A percentile compares a stretch with the other conserved stretches of the same genome.
Conservation (phyloP, 2,888 invertebrate genomes). For the Drosophila mayaguana region DNA sequence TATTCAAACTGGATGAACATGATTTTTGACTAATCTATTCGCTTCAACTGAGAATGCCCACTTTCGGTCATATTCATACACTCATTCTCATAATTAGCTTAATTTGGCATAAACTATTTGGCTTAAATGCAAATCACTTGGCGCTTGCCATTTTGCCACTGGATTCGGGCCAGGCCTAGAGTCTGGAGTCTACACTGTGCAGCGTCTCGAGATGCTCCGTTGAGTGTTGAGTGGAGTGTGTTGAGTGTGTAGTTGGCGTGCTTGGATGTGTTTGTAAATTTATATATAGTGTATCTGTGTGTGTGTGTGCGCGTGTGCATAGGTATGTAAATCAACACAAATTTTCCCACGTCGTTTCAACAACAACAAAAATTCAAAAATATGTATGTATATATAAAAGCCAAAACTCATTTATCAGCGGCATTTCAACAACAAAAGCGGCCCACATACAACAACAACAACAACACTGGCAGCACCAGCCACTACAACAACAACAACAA, state of each 20-base stretch:
- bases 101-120: not conserved
- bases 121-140: not conserved
- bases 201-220: slow-evolving; percentile 49
- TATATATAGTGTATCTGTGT: not conserved
- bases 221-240: slow-evolving; percentile 23
- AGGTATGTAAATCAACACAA: slow-evolving; percentile 63
- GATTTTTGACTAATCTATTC: no score
- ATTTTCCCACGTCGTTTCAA: slow-evolving; percentile 75
- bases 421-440: slow-evolving; percentile 72
- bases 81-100: not conserved
- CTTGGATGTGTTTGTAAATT: slow-evolving; percentile 15
- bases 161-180: not conserved
- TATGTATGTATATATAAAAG: slow-evolving; percentile 25
- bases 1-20: not conserved
- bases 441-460: slow-evolving; percentile 53
- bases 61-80: not conserved
- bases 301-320: slow-evolving; percentile 13
- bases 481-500: slow-evolving; percentile 25
- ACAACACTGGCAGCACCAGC: slow-evolving; percentile 6
- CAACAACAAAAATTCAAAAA: slow-evolving; percentile 34
- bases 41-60: not conserved
- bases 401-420: slow-evolving; percentile 75
- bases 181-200: slow-evolving; percentile 23
- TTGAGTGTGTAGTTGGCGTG: slow-evolving; percentile 33
- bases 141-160: slow-evolving; percentile 5